These are phyloP conservation scores for Pogonophryne albipinna DNA, from an alignment of 2,797 vertebrate genomes.

Conservation along the genomic window DNA sequence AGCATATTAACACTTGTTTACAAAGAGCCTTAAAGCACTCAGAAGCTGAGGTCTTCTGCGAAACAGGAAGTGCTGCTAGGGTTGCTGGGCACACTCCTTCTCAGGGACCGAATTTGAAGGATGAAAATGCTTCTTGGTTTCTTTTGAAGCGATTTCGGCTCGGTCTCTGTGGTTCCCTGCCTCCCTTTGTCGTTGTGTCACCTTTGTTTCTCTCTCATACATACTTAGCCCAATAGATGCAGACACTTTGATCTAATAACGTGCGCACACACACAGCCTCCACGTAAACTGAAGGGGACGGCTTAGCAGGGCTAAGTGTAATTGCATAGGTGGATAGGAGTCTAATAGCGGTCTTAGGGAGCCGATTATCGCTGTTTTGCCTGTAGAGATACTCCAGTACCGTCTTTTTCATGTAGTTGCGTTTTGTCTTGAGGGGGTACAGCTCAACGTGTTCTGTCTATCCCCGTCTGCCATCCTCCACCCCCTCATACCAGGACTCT, in stretches of 20 bases:
- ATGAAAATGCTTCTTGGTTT: constrained; percentile 58
- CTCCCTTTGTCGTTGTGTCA: constrained; percentile 32
- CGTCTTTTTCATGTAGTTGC: constrained; percentile 59
- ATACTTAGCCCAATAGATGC: constrained; percentile 34
- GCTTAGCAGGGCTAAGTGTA: constrained; percentile 49
- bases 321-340: constrained; percentile 68
- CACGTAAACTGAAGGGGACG: constrained; percentile 38
- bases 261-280: constrained; percentile 17
- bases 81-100: constrained; percentile 28
- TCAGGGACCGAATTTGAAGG: constrained; percentile 44
- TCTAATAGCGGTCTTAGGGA: constrained; percentile 61
- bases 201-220: constrained; percentile 44
- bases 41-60: constrained; percentile 39
- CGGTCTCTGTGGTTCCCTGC: constrained; percentile 23
- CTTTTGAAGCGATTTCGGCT: constrained; percentile 39
- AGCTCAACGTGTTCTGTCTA: constrained; percentile 60
- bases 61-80: constrained; percentile 53
- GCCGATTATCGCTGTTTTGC: constrained; percentile 58
- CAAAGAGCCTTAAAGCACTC: constrained; percentile 47
- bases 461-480: constrained; percentile 53
- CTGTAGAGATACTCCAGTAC: constrained; percentile 47
- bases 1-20: constrained; percentile 71
- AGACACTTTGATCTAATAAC: constrained; percentile 30
- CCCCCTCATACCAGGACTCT: constrained; percentile 46
- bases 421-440: constrained; percentile 66